Percentiles rank a stretch among this genome's conserved stretches.
These are phyloP conservation scores for Eubucco bourcierii DNA, from an alignment of 2,113 vertebrate species.

Conservation along the genomic window DNA sequence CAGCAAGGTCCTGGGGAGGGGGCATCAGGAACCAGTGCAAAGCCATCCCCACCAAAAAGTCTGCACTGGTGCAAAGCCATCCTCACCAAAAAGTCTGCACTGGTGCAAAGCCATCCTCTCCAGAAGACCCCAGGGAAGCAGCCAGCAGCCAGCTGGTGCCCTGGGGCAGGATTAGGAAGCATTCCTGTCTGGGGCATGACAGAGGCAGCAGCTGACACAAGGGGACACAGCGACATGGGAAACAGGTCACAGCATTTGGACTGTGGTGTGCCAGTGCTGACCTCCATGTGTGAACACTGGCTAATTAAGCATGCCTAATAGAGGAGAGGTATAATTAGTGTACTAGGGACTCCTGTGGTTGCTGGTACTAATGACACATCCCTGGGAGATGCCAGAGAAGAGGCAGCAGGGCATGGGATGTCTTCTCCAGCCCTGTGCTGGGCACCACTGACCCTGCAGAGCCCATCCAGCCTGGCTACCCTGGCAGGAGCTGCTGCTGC, in stretches of 20 bases:
- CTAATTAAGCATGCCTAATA: conserved; percentile 62
- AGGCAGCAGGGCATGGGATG: not conserved
- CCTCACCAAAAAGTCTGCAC: too few species aligned
- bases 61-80: too few species aligned
- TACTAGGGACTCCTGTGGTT: not conserved
- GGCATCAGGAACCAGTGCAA: not conserved
- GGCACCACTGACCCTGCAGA: not conserved
- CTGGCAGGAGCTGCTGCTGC: not conserved
- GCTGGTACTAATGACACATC: not conserved
- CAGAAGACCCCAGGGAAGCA: not conserved
- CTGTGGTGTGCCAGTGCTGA: not conserved
- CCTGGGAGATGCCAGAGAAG: not conserved
- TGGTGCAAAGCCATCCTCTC: too few species aligned
- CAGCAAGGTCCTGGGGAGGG: not conserved
- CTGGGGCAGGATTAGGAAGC: not conserved
- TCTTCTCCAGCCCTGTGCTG: not conserved
- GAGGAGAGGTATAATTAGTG: conserved; percentile 34
- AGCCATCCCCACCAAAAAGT: not conserved
- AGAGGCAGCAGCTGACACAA: not conserved
- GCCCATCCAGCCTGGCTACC: not conserved
- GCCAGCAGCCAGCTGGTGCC: not conserved
- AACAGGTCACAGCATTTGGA: not conserved
- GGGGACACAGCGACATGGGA: accelerated
- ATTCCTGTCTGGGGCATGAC: accelerated
- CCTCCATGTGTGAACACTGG: not conserved